These are phyloP conservation scores for Phortica okadai DNA, from an alignment of 2,888 invertebrate genomes.

Conservation along the genomic window DNA sequence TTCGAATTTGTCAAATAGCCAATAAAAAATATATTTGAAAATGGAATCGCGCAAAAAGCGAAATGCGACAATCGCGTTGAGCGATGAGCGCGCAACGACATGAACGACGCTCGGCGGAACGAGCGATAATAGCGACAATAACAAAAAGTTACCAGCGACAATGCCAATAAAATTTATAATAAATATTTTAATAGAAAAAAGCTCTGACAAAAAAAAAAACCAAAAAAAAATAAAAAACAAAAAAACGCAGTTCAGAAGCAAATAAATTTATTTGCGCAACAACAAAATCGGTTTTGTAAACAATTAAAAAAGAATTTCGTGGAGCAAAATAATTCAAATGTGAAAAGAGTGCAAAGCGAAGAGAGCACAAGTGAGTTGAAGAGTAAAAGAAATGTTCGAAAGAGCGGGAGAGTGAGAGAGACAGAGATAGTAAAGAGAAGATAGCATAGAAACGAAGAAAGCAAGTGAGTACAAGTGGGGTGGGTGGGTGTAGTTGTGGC, in stretches of 20 bases:
- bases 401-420: neutral
- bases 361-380: conserved; percentile 7
- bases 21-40: conserved; percentile 62
- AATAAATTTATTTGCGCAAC: conserved; percentile 54
- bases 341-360: conserved; percentile 37
- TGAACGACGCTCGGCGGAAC: conserved; percentile 6
- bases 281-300: conserved; percentile 58
- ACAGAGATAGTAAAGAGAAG: conserved; percentile 26
- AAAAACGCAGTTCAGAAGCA: conserved; percentile 33
- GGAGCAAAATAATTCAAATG: conserved; percentile 32
- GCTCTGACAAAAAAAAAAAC: conserved; percentile 42
- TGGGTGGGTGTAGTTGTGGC: conserved; percentile 1
- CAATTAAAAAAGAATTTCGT: conserved; percentile 65
- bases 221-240: conserved; percentile 43
- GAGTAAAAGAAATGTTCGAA: neutral
- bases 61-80: neutral
- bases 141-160: conserved; percentile 24
- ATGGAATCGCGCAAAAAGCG: conserved; percentile 51
- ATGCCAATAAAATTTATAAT: conserved; percentile 62
- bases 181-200: conserved; percentile 41
- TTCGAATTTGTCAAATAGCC: conserved; percentile 65
- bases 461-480: neutral
- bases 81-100: neutral
- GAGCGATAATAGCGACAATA: conserved; percentile 17
- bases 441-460: neutral